These are phyloP conservation scores for Lasioglossum calceatum DNA, from an alignment of 2,888 invertebrate genomes.

Conservation along the genomic window DNA sequence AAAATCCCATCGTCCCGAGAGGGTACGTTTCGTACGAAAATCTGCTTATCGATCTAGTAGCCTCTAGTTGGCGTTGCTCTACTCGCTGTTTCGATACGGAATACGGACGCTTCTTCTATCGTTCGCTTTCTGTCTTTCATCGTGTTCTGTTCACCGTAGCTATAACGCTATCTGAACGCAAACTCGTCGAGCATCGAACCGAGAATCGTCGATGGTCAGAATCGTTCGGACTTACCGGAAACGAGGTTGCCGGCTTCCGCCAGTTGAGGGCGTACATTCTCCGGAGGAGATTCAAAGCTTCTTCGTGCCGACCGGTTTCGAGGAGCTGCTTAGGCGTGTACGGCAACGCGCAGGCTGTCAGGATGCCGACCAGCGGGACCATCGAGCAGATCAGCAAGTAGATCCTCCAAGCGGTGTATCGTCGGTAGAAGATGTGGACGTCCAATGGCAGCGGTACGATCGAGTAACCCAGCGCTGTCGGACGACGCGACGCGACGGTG, in stretches of 20 bases:
- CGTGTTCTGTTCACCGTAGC: background rate
- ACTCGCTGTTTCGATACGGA: background rate
- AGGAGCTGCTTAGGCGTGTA: slow-evolving; percentile 93
- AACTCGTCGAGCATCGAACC: slow-evolving; percentile 14
- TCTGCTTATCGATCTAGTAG: too few species aligned
- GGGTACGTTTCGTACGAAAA: too few species aligned
- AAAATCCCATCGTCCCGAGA: too few species aligned
- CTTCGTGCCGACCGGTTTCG: slow-evolving; percentile 87
- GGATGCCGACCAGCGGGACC: slow-evolving; percentile 89
- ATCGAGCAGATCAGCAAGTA: slow-evolving; percentile 85
- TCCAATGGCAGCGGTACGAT: slow-evolving; percentile 81
- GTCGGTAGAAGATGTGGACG: slow-evolving; percentile 70
- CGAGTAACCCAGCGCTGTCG: slow-evolving; percentile 83
- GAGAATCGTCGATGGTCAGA: slow-evolving; percentile 19
- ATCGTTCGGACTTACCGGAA: slow-evolving; percentile 86
- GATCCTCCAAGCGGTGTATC: slow-evolving; percentile 85
- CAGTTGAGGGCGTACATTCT: slow-evolving; percentile 89
- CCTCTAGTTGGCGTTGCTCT: too few species aligned
- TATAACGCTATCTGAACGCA: background rate
- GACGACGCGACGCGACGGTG: background rate
- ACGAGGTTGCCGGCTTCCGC: slow-evolving; percentile 87
- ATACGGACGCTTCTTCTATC: background rate
- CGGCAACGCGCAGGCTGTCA: slow-evolving; percentile 88
- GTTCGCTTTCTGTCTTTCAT: background rate
- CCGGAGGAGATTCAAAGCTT: slow-evolving; percentile 88